These are phyloP conservation scores for Aldrovandia affinis DNA, from an alignment of 2,797 vertebrate species.

Conservation along the genomic window DNA sequence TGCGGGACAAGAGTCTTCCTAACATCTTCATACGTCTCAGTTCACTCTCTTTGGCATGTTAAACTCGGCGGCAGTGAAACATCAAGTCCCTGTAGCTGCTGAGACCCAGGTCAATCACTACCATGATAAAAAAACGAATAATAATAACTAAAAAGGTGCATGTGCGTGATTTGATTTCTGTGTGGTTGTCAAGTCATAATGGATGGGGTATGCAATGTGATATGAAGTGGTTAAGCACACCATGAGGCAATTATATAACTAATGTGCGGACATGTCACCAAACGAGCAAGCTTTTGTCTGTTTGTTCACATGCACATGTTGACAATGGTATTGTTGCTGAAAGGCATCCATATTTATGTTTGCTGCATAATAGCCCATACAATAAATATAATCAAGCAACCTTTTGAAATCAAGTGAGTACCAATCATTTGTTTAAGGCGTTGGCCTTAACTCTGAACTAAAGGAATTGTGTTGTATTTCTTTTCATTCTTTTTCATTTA, in stretches of 20 bases:
- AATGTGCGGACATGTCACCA: too few relatives aligned
- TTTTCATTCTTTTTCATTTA: too few relatives aligned
- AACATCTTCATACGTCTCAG: too few relatives aligned
- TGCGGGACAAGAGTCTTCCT: too few relatives aligned
- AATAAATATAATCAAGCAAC: background rate
- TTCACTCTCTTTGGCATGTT: background rate
- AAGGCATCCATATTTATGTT: background rate
- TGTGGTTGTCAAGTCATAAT: background rate
- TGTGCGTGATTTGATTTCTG: background rate
- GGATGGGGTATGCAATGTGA: background rate
- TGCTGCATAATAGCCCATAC: background rate
- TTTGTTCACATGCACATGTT: background rate
- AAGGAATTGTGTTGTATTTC: too few relatives aligned
- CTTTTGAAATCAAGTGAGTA: background rate
- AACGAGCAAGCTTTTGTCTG: background rate
- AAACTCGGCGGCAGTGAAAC: background rate
- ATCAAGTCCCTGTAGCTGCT: background rate
- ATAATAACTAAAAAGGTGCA: background rate
- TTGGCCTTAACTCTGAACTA: background rate
- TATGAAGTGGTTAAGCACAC: background rate
- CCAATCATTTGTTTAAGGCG: background rate
- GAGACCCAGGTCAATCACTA: background rate
- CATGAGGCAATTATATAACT: background rate
- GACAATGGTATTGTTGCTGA: background rate
- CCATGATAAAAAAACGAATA: too few relatives aligned